phyloP scores from a whole-genome alignment of 2,888 invertebrate genomes.

The Mongoloraphidia duomilia region DNA sequence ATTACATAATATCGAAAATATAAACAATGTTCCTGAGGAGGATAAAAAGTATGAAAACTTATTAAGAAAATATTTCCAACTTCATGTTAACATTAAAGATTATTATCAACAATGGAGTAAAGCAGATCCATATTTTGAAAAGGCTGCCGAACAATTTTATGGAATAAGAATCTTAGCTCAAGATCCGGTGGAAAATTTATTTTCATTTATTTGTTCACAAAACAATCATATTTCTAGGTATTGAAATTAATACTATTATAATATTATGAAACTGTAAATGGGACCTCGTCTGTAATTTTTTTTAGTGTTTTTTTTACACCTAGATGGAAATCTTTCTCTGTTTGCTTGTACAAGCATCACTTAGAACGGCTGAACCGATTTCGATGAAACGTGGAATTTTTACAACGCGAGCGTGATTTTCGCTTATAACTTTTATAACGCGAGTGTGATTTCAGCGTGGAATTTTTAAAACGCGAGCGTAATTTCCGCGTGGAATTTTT shows the following conservation, averaged over 20 bases:
- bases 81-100: conserved; percentile 55
- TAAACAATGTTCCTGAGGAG: conserved; percentile 4
- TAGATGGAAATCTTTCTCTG: too few relatives aligned
- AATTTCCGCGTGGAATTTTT: too few relatives aligned
- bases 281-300: not conserved
- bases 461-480: too few relatives aligned
- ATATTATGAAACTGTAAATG: too few relatives aligned
- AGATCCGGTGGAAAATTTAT: conserved; percentile 82
- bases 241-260: not conserved
- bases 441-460: too few relatives aligned
- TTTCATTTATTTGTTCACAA: conserved; percentile 94
- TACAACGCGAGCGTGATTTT: too few relatives aligned
- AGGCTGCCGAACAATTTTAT: conserved; percentile 50
- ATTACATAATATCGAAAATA: not conserved
- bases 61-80: conserved; percentile 58
- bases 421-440: too few relatives aligned
- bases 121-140: conserved; percentile 58
- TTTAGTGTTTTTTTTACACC: too few relatives aligned
- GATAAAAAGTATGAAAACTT: conserved; percentile 31
- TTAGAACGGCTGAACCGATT: too few relatives aligned
- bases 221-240: conserved; percentile 89
- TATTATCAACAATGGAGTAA: conserved; percentile 61
- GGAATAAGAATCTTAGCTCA: conserved; percentile 87
- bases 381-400: too few relatives aligned
- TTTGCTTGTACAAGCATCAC: too few relatives aligned